These are phyloP conservation scores for Maconellicoccus hirsutus DNA, from an alignment of 1,140 invertebrate species.

Conservation along the genomic window DNA sequence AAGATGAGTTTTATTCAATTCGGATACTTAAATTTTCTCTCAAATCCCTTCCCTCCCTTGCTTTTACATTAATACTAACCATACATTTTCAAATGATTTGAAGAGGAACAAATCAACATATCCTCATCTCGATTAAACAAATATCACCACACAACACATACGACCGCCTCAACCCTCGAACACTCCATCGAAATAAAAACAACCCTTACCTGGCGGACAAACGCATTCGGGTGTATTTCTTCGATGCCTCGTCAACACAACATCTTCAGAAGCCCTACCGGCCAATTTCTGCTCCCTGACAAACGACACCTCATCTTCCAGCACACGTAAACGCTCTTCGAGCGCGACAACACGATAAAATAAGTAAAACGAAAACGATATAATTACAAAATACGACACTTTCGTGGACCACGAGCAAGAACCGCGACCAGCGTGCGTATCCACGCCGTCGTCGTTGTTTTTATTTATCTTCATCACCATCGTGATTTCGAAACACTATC, in stretches of 20 bases:
- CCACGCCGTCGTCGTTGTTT: not conserved
- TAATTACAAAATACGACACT: not conserved
- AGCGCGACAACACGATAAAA: not conserved
- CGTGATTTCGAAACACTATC: not conserved
- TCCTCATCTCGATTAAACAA: no score
- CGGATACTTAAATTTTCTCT: no score
- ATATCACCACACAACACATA: no score
- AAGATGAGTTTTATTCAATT: no score
- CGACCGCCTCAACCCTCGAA: no score
- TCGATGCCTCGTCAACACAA: not conserved
- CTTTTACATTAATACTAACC: no score
- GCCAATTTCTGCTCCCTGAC: not conserved
- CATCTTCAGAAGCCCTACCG: not conserved
- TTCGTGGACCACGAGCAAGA: not conserved
- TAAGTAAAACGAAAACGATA: not conserved
- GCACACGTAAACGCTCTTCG: not conserved
- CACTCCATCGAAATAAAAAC: no score
- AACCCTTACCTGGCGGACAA: conserved; percentile 7
- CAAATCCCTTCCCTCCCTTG: no score
- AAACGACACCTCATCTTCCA: not conserved
- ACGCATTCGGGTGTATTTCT: not conserved
- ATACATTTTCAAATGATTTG: no score
- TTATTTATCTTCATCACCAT: not conserved
- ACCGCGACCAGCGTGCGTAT: not conserved
- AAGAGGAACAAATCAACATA: no score